These are phyloP conservation scores for Toxonevra muliebris DNA, from an alignment of 2,888 invertebrate species.

Conservation along the genomic window DNA sequence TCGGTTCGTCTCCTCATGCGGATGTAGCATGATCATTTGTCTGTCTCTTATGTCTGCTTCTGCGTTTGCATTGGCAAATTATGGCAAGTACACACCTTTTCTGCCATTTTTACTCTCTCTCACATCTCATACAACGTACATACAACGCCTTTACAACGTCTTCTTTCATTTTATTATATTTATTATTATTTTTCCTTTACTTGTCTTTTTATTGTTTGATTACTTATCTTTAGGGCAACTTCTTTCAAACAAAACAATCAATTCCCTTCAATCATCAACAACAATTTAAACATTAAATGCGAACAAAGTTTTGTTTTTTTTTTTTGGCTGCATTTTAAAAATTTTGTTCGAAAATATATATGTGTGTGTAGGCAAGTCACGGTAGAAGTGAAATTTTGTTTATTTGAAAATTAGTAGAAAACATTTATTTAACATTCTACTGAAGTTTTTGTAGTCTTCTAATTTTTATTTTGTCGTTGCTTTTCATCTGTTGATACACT, in stretches of 20 bases:
- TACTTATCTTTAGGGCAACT: conserved; percentile 43
- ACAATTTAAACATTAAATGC: conserved; percentile 4
- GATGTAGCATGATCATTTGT: conserved; percentile 21
- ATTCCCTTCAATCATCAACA: conserved; percentile 15
- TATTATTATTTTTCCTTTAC: conserved; percentile 41
- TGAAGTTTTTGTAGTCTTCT: too few species aligned
- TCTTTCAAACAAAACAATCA: conserved; percentile 26
- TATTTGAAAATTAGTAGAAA: too few species aligned
- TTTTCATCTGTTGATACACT: too few species aligned
- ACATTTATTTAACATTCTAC: too few species aligned
- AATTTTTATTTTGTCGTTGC: too few species aligned
- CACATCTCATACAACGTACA: not conserved
- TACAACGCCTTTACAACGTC: conserved; percentile 22
- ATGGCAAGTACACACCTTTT: conserved; percentile 60
- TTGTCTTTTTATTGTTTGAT: conserved; percentile 40
- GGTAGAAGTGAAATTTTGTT: too few species aligned
- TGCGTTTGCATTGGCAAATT: conserved; percentile 57
- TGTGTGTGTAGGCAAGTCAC: too few species aligned
- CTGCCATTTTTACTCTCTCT: conserved; percentile 25
- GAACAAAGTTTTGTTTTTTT: not conserved
- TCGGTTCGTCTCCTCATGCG: conserved; percentile 10
- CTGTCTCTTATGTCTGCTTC: conserved; percentile 35
- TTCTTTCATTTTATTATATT: conserved; percentile 42
- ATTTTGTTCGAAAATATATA: too few species aligned
- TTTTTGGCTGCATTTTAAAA: too few species aligned